Base-by-base conservation (phyloP, 2,113 vertebrate genomes). In the Casuarius casuarius region DNA sequence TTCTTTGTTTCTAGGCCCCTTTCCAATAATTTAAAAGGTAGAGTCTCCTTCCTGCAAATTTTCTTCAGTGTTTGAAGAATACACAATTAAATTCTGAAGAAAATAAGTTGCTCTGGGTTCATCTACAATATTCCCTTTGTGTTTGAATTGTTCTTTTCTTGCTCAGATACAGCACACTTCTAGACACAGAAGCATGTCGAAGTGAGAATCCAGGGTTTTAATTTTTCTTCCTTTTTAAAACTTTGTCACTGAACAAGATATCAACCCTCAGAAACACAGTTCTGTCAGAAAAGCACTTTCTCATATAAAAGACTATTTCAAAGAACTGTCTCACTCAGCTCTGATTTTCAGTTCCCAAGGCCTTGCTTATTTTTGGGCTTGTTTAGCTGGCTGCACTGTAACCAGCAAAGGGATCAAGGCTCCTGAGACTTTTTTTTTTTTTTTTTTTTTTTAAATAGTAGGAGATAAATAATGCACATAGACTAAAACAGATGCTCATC, bases 401-500 rank as follows among this genome's bases (percentile, higher is more conserved):
- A 87, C 63, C 38, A 86, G 84, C 67, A 68, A 89, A 22, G 28
- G 61, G 77, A 92, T 85, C 44, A 65, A 90, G 44, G 51, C 71
- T 83, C 49, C 49, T 7, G 5, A 87, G 63, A 80, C 9, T 23
- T 23, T 58, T 29, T 56, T 28, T 29, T 56, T 16, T 56, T 29
- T 67, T 25, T 33, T 68, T 71, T n/a, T n/a, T 91, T 44, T 56
- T 86, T 91, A 91, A 87, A 94, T 78, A 88, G 93, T 83, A 95
- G 78, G 29, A 90, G 87, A 91, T 66, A 94, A 93, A 85, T 91
- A 90, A 91, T n/a, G 40, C 19, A 73, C 0, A 0, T 31, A 94
- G 78, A 95, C 63, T 83, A 90, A 93, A 94, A 66, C 84, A 95
- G 87, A 95, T 80, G 92, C 84, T 85, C 49, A 42, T 80, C 16